Percentiles rank a stretch among this genome's conserved stretches.
These are phyloP conservation scores for Oasisia sp. DNA, from an alignment of 2,888 invertebrate genomes.

Conservation along the genomic window DNA sequence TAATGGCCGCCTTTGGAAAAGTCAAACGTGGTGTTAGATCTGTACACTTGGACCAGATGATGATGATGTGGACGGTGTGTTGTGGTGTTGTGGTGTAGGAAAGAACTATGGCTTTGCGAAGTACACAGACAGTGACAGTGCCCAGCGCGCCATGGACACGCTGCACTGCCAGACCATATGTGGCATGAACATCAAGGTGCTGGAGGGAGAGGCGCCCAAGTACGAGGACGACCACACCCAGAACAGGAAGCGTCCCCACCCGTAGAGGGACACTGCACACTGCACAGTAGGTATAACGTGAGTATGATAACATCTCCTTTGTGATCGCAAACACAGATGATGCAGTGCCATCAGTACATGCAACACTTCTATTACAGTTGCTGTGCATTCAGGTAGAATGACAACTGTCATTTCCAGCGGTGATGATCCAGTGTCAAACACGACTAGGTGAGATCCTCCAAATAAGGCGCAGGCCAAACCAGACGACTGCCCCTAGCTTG, in stretches of 20 bases:
- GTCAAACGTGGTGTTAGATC: too few species aligned
- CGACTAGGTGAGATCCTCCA: too few species aligned
- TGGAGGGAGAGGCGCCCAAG: background rate
- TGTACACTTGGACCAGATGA: background rate
- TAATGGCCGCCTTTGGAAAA: too few species aligned
- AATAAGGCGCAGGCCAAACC: too few species aligned
- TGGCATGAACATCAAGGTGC: slow-evolving; percentile 85
- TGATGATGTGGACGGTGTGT: background rate
- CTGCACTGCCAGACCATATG: slow-evolving; percentile 89
- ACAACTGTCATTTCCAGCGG: too few species aligned
- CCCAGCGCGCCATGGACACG: slow-evolving; percentile 78
- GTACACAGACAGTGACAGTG: slow-evolving; percentile 80
- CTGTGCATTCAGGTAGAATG: too few species aligned
- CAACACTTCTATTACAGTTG: too few species aligned
- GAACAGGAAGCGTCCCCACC: slow-evolving; percentile 4
- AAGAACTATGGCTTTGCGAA: slow-evolving; percentile 94
- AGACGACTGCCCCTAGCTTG: too few species aligned
- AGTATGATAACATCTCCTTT: background rate
- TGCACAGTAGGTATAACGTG: slow-evolving; percentile 10
- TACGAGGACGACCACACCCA: background rate
- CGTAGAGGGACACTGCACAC: background rate
- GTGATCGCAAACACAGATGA: background rate
- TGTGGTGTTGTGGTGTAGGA: slow-evolving; percentile 43
- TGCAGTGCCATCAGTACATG: too few species aligned
- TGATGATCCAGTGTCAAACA: too few species aligned